phyloP scores from a whole-genome alignment of 2,113 vertebrate species.

The Pteronura brasiliensis region DNA sequence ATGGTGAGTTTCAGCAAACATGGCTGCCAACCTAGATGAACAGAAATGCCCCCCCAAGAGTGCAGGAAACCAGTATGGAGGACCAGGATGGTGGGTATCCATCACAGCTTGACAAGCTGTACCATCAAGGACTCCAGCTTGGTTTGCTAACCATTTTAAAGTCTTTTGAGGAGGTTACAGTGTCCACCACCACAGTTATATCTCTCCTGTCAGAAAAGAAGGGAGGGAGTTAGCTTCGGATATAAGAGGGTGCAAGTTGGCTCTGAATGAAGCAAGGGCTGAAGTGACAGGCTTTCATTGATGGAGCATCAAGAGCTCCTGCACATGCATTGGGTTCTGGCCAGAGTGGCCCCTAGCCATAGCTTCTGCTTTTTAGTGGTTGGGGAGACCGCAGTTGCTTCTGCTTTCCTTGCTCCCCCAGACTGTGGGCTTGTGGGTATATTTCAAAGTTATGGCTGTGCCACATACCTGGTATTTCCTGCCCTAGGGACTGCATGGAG shows the following conservation, averaged over 20 bases:
- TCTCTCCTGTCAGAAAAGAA: neutral
- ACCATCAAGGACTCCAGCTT: neutral
- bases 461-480: neutral
- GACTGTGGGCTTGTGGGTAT: neutral
- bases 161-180: neutral
- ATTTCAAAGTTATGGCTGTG: neutral
- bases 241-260: neutral
- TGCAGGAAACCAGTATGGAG: neutral
- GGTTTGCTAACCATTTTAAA: neutral
- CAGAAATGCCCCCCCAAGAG: neutral
- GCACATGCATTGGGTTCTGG: neutral
- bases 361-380: neutral
- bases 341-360: neutral
- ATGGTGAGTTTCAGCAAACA: neutral
- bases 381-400: neutral
- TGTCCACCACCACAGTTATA: neutral
- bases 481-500: neutral
- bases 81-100: neutral
- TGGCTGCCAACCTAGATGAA: neutral
- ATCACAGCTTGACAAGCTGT: neutral
- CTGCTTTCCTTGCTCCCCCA: neutral
- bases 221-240: neutral
- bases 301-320: neutral
- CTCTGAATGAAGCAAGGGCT: neutral
- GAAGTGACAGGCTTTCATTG: neutral